Evolutionary conservation across 2,888 invertebrate species (phyloP).

Genomic region (Trichacis sp.): DNA sequence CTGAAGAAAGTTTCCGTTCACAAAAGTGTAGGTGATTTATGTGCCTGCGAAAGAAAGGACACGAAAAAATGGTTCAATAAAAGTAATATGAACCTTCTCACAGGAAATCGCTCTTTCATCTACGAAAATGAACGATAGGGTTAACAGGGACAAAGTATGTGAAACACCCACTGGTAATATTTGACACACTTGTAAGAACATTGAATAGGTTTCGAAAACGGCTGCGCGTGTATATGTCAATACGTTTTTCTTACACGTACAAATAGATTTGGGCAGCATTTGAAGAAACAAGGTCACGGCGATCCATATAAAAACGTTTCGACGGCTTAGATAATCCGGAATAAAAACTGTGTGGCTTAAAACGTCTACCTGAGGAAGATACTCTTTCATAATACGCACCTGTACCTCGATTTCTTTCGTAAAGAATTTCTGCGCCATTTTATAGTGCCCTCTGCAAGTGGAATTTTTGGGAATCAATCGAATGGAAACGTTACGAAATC

Average conservation of each 20-base stretch:
- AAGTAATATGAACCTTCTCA: slow-evolving; percentile 44
- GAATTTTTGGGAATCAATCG: no score
- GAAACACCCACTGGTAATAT: slow-evolving; percentile 45
- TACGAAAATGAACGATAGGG: slow-evolving; percentile 33
- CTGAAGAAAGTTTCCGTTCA: no score
- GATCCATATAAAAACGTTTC: slow-evolving; percentile 40
- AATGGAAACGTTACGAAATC: no score
- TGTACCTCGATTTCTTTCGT: slow-evolving; percentile 33
- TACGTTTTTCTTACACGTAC: slow-evolving; percentile 24
- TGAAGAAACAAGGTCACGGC: slow-evolving; percentile 40
- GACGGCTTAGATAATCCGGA: slow-evolving; percentile 37
- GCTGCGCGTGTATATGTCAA: slow-evolving; percentile 15
- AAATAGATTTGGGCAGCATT: slow-evolving; percentile 15
- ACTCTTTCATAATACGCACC: slow-evolving; percentile 38
- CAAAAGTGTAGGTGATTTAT: neutral
- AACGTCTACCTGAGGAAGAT: slow-evolving; percentile 36
- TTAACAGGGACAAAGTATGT: slow-evolving; percentile 30
- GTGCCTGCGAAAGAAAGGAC: neutral
- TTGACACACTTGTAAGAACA: slow-evolving; percentile 45
- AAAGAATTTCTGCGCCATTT: slow-evolving; percentile 7
- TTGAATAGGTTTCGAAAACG: slow-evolving; percentile 31
- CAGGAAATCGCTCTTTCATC: slow-evolving; percentile 45
- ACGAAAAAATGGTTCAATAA: slow-evolving; percentile 9
- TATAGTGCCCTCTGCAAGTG: no score
- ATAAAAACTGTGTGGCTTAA: slow-evolving; percentile 41